Evolutionary conservation across 92 coral and sea anemone species (phyloP), one percentile per base, ranked within the genome.

Genomic region (Montipora capitata): DNA sequence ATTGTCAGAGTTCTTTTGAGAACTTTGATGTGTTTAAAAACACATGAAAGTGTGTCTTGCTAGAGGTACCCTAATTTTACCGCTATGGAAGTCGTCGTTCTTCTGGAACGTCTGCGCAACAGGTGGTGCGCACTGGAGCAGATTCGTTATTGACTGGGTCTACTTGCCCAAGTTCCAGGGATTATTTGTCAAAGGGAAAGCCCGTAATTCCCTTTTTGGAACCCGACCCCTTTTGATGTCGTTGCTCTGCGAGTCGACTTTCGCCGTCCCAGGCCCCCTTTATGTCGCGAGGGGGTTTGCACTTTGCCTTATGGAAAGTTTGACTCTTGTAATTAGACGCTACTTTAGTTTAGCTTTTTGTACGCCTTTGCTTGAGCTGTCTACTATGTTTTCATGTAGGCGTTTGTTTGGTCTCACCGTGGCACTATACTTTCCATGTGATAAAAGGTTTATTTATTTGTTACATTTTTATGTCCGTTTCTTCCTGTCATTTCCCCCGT

Each of bases 181-280:
- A 2, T 40, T 81, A 69, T 80, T 91, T 70, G 20, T 86, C 40
- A 86, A 43, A 68, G 76, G 91, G 43, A 91, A 91, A 81, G 91
- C 94, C 58, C 58, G 88, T 17, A 91, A 82, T 17, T 39, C 70
- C 39, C 72, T 91, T 76, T 89, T 89, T 52, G 89, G 92, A 14
- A 68, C 82, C 67, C 79, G 83, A 43, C 40, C 77, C 87, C 38
- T 89, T 87, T 14, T 44, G 81, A 74, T 17, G 82, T 84, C 20
- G 71, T 63, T 5, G 88, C 88, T 5, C 75, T 70, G 15, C 75
- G 51, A 40, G 51, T 70, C 17, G 75, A 69, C 18, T 69, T 69
- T 69, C 75, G 75, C 51, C 75, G 17, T 4, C 75, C 54, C 20
- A 39, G 75, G 18, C 18, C 75, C 18, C 75, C 75, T 41, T 40